Percentiles rank a stretch among this genome's conserved stretches.
These are phyloP conservation scores for Atta colombica DNA, from an alignment of 1,140 invertebrate species.

Conservation along the genomic window DNA sequence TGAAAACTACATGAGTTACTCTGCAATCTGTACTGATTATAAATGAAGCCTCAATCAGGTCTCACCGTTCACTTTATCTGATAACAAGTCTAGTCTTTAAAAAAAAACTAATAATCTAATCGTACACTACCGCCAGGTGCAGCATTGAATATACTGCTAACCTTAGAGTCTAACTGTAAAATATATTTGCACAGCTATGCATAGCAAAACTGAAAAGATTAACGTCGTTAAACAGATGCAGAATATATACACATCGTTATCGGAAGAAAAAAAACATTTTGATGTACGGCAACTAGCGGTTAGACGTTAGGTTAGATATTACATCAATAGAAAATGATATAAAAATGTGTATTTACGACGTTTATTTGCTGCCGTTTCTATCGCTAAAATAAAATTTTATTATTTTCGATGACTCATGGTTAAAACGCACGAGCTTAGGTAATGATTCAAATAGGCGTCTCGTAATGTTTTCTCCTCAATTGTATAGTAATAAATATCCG, in stretches of 20 bases:
- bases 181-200: not conserved
- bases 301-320: not conserved
- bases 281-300: not conserved
- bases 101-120: slow-evolving; percentile 24
- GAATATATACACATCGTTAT: not conserved
- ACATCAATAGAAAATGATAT: not conserved
- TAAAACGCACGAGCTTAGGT: slow-evolving; percentile 9
- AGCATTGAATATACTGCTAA: not conserved
- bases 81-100: not conserved
- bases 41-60: not conserved
- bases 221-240: slow-evolving; percentile 5
- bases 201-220: not conserved
- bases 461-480: not conserved
- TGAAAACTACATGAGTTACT: not conserved
- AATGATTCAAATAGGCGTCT: slow-evolving; percentile 17
- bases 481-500: not conserved
- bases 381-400: slow-evolving; percentile 39
- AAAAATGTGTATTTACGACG: slow-evolving; percentile 18
- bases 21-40: not conserved
- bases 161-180: not conserved
- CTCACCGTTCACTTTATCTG: not conserved
- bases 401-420: slow-evolving; percentile 32
- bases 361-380: not conserved
- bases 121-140: not conserved
- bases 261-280: not conserved